Evolutionary conservation across 2,797 vertebrate genomes (phyloP), one percentile per base, ranked within the genome.

Genomic region (Ctenopoma multispine): DNA sequence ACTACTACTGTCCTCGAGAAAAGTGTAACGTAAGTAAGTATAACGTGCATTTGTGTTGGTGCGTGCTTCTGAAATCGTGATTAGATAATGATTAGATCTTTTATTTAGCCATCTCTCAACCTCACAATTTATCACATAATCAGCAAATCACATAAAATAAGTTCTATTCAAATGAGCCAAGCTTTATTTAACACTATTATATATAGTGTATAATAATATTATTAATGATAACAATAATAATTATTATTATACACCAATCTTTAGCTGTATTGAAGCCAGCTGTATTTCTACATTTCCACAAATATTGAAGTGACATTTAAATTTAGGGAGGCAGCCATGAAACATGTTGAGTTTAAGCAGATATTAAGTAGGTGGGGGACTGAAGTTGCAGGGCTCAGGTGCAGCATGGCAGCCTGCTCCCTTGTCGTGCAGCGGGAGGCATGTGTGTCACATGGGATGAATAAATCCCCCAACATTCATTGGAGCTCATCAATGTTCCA

Each of bases 391-490:
- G 75, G 83, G 71, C 72, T 87, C 83, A 90, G 87, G 88, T 91
- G 85, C 75, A 75, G 57, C 21, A 4, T 18, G 41, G 61, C 69
- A 63, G 69, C 63, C 61, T 46, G 78, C 63, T 74, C 70, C 67
- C 63, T 48, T 73, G 78, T 53, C 29, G 49, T 49, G 73, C 77
- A 46, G 76, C 0, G 12, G 75, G 77, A 71, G 66, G 50, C 15
- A 27, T 21, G 44, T 17, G 14, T 69, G 82, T 87, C 85, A 83
- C 80, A 81, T 43, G 81, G 87, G 77, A 86, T 14, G 63, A 71
- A 82, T 82, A 88, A 86, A 79, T 84, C 87, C 84, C 80, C 72
- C 81, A 89, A 77, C 85, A 87, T 92, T 82, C 81, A 83, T 41
- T 85, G 90, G 82, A 78, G 75, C 85, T 76, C 84, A 85, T 85